Base-by-base conservation (phyloP, 2,113 vertebrate species). In the Blennius ocellaris region DNA sequence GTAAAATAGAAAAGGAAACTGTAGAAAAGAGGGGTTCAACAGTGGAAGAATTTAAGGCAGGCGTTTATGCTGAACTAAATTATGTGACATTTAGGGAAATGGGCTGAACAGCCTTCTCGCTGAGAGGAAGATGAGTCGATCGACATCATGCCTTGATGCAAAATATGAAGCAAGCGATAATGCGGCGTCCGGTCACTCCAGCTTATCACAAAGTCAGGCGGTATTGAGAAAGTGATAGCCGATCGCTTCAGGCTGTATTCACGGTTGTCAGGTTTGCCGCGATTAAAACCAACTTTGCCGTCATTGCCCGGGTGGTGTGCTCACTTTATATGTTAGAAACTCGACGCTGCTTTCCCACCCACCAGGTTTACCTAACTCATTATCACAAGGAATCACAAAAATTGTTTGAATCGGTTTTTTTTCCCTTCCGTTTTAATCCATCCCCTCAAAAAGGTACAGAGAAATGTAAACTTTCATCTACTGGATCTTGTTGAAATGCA, bases 1-100 rank as follows among this genome's bases (percentile, higher is more conserved):
- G 12, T 21, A 14, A 41, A 68, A 59, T 43, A 51, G 10, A 40
- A 15, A 54, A 5, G 11, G 38, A 68, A 40, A 60, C 38, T 52
- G 61, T 9, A 12, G 37, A 40, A 65, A 45, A 61, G 41, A 10
- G 6, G 55, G 36, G 59, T 6, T 57, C 45, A 59, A 14, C 36
- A 52, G 11, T 43, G 6, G 16, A 37, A 40, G 16, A 36, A 61
- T 37, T 0, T 73, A 50, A 52, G 44, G 57, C 43, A 48, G 37
- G 30, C 30, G 36, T 17, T 21, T 3, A 0, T 45, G 21, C 47
- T 55, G 11, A 14, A 47, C 44, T 21, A 11, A 16, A 38, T 6
- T 40, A 16, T 36, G 48, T 4, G 8, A 14, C 38, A 15, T 59
- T 44, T 15, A 11, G n/a, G 14, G 9, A 38, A 6, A 39, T 30